phyloP scores from a whole-genome alignment of 2,888 invertebrate genomes.

The Cenopis cana region DNA sequence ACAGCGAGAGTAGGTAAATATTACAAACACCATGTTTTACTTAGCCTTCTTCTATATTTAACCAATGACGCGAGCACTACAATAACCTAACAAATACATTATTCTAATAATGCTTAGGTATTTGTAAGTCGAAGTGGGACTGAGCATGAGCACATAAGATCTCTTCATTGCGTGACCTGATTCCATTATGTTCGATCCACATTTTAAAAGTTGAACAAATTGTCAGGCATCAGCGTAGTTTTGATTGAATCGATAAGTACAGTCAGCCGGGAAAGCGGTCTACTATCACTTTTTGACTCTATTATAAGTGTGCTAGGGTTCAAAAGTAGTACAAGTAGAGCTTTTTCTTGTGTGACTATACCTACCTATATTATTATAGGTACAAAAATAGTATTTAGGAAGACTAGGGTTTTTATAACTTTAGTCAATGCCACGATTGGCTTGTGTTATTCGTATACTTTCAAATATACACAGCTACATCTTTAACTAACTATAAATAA shows the following conservation, averaged over 20 bases:
- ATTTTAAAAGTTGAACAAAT: slow-evolving; percentile 28
- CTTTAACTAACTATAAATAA: no score
- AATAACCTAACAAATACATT: slow-evolving; percentile 20
- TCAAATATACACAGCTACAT: no score
- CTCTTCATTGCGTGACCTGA: slow-evolving; percentile 35
- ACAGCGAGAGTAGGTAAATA: background rate
- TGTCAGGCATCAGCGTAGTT: slow-evolving; percentile 19
- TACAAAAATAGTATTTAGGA: no score
- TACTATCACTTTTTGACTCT: no score
- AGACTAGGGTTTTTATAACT: no score
- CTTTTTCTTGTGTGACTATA: no score
- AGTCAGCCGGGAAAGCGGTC: no score
- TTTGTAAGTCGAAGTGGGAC: slow-evolving; percentile 20
- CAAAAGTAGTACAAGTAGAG: no score
- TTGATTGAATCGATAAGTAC: slow-evolving; percentile 31
- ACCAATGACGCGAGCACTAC: slow-evolving; percentile 17
- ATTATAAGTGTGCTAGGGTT: background rate
- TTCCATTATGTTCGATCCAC: slow-evolving; percentile 36
- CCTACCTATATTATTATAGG: no score
- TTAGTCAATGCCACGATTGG: no score
- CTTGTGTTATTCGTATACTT: no score
- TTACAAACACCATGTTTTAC: background rate
- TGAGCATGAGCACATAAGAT: slow-evolving; percentile 6
- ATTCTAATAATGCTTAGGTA: slow-evolving; percentile 9
- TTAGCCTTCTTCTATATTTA: slow-evolving; percentile 25